These are phyloP conservation scores for Sinosuthora webbiana DNA, from an alignment of 2,113 vertebrate genomes.

Conservation along the genomic window DNA sequence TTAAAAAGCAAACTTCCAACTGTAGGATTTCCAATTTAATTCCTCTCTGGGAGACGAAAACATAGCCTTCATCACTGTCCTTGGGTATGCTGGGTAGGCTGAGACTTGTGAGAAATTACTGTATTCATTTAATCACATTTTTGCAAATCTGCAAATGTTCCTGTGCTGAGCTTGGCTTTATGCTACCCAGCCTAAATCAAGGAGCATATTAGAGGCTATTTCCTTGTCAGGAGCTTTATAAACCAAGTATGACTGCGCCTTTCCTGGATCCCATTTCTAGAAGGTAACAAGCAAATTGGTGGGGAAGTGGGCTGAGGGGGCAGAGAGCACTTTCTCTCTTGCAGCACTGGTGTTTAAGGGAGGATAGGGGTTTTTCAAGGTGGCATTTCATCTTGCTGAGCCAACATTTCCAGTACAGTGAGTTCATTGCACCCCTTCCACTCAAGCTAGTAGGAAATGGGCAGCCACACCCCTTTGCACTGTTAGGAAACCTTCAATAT, in stretches of 20 bases:
- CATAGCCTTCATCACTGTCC: neutral
- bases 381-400: neutral
- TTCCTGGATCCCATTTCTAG: neutral
- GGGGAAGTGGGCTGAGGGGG: neutral
- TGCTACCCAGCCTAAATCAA: neutral
- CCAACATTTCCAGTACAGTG: neutral
- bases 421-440: neutral
- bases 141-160: neutral
- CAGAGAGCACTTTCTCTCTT: neutral
- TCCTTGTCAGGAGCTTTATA: neutral
- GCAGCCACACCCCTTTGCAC: neutral
- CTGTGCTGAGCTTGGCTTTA: neutral
- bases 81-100: neutral
- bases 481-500: neutral
- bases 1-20: conserved; percentile 56
- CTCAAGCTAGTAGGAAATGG: neutral
- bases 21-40: conserved; percentile 44
- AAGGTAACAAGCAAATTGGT: neutral
- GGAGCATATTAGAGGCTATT: neutral
- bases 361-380: neutral
- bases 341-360: neutral
- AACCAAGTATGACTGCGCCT: neutral
- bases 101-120: neutral
- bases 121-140: conserved; percentile 10
- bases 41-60: conserved; percentile 49